Percentiles rank a stretch among this genome's conserved stretches.
These are phyloP conservation scores for Poecile montanus DNA, from an alignment of 2,797 vertebrate species.

Conservation along the genomic window DNA sequence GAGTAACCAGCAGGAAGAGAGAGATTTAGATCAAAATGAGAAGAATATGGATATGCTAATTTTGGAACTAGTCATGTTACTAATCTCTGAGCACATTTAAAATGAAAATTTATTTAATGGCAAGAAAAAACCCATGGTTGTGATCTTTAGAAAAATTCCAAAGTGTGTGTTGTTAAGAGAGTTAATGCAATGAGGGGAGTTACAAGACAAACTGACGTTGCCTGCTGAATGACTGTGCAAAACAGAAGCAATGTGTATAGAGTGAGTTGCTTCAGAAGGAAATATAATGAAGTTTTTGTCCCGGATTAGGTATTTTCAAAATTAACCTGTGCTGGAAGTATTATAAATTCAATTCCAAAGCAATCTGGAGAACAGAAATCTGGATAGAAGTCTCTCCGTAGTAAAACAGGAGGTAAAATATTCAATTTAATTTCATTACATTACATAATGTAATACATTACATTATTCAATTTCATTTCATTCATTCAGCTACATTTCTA, in stretches of 20 bases:
- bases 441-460: too few species aligned
- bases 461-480: background rate
- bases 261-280: background rate
- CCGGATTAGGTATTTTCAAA: background rate
- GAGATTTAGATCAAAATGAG: background rate
- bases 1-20: background rate
- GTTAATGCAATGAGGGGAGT: conserved; percentile 20
- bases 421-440: background rate
- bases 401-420: background rate
- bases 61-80: background rate
- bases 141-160: conserved; percentile 21
- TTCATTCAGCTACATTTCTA: background rate
- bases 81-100: background rate
- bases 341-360: background rate
- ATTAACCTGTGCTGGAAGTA: background rate
- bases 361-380: background rate
- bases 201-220: conserved; percentile 16
- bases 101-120: conserved; percentile 12
- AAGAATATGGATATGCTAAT: background rate
- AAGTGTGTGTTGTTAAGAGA: background rate
- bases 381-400: background rate
- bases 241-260: background rate
- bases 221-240: conserved; percentile 28
- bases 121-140: background rate
- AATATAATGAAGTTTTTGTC: background rate